Base-by-base conservation (phyloP, 2,797 vertebrate species). In the Sardinella longiceps region DNA sequence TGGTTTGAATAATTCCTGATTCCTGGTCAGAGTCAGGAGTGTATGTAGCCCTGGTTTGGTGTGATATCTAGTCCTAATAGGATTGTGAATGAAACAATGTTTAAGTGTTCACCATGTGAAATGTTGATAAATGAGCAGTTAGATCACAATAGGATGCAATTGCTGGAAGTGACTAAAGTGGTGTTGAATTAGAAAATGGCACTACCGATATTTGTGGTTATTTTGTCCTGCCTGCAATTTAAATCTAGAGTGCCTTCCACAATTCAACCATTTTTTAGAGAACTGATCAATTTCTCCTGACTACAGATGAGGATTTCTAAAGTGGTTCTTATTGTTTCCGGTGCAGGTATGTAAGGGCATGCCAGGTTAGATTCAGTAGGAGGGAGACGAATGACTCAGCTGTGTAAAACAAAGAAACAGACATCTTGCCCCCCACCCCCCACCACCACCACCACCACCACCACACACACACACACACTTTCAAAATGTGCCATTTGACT, bases 401-500 rank as follows among this genome's bases (percentile, higher is more conserved):
- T 37, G 33, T 77, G 46, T 37, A 43, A 20, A 77, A 37, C 18
- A 77, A 39, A 77, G 70, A 33, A 43, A 77, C 33, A 77, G 70
- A 77, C 70, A 43, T 43, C 37, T 5, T 18, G 5, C 37, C 33
- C 70, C 80, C 46, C 83, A 80, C 83, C 51, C n/a, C n/a, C n/a
- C n/a, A n/a, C n/a, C n/a, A n/a, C n/a, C n/a, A n/a, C n/a, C n/a
- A n/a, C n/a, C n/a, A n/a, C n/a, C n/a, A n/a, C n/a, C n/a, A n/a
- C n/a, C n/a, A n/a, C n/a, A n/a, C n/a, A n/a, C n/a, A n/a, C n/a
- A n/a, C n/a, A n/a, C n/a, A n/a, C n/a, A n/a, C n/a, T n/a, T n/a
- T 23, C 77, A 60, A 81, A 60, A 60, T 84, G 63, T 80, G 58
- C 58, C 81, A 50, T 80, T 80, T 81, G 77, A 45, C 9, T 58